These are phyloP conservation scores for Ancistrus triradiatus DNA, from an alignment of 2,113 vertebrate genomes.

Conservation along the genomic window DNA sequence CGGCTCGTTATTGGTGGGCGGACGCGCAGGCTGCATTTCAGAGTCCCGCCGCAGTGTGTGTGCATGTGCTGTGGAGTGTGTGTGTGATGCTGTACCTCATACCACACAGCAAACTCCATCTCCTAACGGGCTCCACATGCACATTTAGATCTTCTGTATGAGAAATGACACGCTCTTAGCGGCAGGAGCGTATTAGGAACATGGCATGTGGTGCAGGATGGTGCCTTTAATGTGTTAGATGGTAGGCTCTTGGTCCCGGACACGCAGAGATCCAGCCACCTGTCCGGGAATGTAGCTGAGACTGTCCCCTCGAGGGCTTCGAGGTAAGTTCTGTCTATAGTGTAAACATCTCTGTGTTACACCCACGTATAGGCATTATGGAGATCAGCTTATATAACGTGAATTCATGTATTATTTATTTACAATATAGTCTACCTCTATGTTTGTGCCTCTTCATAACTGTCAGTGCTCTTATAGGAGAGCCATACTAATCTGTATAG, in stretches of 20 bases:
- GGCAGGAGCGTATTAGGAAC: neutral
- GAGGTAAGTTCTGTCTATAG: constrained; percentile 26
- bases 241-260: neutral
- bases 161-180: neutral
- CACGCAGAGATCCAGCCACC: constrained; percentile 18
- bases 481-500: neutral
- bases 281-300: constrained; percentile 33
- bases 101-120: neutral
- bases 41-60: constrained; percentile 8
- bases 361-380: neutral
- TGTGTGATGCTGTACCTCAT: neutral
- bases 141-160: neutral
- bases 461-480: neutral
- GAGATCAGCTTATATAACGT: neutral
- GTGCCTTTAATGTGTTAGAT: neutral
- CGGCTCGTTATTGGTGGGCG: constrained; percentile 14
- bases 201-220: neutral
- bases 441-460: neutral
- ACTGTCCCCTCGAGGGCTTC: constrained; percentile 19
- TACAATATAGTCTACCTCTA: neutral
- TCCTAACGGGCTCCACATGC: neutral
- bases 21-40: neutral
- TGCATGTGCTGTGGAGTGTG: neutral
- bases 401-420: neutral
- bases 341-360: constrained; percentile 5